Conservation (phyloP, 37 sponge, comb jelly and placozoan genomes). For the Cladorhizidae sp. region DNA sequence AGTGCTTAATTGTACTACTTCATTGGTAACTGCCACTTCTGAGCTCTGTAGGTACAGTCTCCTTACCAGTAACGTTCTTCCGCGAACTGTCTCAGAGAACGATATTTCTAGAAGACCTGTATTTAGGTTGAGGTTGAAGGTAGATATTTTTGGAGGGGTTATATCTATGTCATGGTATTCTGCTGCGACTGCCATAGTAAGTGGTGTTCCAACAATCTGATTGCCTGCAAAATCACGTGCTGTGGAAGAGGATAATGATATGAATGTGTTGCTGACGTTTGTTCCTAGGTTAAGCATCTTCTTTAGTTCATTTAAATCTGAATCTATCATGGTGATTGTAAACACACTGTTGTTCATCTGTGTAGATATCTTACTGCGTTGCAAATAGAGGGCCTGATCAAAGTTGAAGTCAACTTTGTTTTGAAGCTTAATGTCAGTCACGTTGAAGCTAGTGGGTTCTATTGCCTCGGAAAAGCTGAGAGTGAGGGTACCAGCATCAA, state of each 20-base stretch:
- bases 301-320: constrained; percentile 70
- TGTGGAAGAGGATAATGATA: constrained; percentile 53
- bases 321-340: constrained; percentile 27
- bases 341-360: constrained; percentile 27
- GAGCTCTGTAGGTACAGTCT: constrained; percentile 47
- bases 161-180: constrained; percentile 40
- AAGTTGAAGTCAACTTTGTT: constrained; percentile 18
- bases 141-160: constrained; percentile 42
- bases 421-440: constrained; percentile 64
- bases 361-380: constrained; percentile 46
- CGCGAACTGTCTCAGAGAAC: constrained; percentile 79
- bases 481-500: constrained; percentile 57
- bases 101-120: constrained; percentile 49
- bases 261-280: constrained; percentile 50
- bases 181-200: constrained; percentile 23
- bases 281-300: constrained; percentile 58
- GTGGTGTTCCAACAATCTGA: constrained; percentile 23
- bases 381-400: not conserved
- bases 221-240: constrained; percentile 76
- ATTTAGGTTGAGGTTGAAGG: constrained; percentile 64
- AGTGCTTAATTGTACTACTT: constrained; percentile 23
- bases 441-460: constrained; percentile 65
- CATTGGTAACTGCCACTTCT: constrained; percentile 1
- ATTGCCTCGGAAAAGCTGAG: constrained; percentile 87
- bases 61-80: constrained; percentile 36